These are phyloP conservation scores for Acanthurus lineatus DNA, from an alignment of 2,797 vertebrate species.

Conservation along the genomic window DNA sequence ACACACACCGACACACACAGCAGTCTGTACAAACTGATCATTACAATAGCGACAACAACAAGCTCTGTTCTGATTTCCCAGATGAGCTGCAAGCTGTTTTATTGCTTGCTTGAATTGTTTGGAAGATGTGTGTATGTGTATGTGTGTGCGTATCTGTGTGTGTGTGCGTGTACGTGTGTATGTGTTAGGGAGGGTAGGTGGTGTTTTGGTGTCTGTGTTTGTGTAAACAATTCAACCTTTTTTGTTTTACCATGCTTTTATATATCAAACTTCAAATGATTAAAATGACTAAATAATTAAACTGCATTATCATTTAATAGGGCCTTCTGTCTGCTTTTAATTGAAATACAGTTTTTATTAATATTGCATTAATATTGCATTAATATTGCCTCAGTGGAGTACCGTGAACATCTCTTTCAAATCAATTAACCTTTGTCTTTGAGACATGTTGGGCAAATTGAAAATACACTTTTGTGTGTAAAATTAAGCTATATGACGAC, in stretches of 20 bases:
- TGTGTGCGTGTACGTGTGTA: not conserved
- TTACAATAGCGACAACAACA: constrained; percentile 62
- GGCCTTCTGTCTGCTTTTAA: constrained; percentile 50
- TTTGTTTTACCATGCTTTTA: constrained; percentile 24
- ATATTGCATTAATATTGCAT: constrained; percentile 12
- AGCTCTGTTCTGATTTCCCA: constrained; percentile 74
- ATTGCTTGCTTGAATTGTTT: constrained; percentile 59
- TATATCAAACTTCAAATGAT: constrained; percentile 57
- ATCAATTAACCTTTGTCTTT: constrained; percentile 49
- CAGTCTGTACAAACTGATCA: constrained; percentile 61
- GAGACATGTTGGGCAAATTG: constrained; percentile 32
- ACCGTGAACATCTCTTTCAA: constrained; percentile 35
- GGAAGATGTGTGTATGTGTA: constrained; percentile 14
- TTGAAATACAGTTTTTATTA: constrained; percentile 38
- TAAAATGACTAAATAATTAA: constrained; percentile 41
- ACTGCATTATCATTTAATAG: constrained; percentile 56
- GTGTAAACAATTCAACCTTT: constrained; percentile 31
- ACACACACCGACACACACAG: not conserved
- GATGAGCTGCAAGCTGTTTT: constrained; percentile 71
- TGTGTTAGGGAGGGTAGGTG: not conserved
- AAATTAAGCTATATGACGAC: not conserved
- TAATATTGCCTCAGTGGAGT: constrained; percentile 30
- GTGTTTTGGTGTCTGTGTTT: constrained; percentile 1
- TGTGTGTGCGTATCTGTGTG: not conserved
- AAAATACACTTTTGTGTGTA: constrained; percentile 5